These are phyloP conservation scores for Telmatherina bonti DNA, from an alignment of 2,797 vertebrate genomes.

Conservation along the genomic window DNA sequence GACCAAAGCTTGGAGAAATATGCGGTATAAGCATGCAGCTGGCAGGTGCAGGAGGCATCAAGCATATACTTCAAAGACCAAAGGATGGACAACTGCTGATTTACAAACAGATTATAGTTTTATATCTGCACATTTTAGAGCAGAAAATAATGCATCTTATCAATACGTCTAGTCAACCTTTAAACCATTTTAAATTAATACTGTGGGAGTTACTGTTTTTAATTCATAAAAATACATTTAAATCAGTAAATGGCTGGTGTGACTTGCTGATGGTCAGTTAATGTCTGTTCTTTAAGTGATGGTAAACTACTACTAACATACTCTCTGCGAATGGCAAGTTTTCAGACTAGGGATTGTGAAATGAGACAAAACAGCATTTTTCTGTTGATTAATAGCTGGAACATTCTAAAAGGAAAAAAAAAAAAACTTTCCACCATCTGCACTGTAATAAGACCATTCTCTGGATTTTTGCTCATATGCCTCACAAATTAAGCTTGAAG, in stretches of 20 bases:
- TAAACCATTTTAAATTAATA: constrained; percentile 7
- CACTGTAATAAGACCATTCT: too few species aligned
- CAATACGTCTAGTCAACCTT: constrained; percentile 19
- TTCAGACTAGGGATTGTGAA: too few species aligned
- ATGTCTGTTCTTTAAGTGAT: neutral
- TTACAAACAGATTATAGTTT: constrained; percentile 46
- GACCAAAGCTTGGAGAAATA: constrained; percentile 41
- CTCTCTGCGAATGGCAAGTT: too few species aligned
- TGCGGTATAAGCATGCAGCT: constrained; percentile 23
- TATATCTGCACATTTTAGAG: constrained; percentile 24
- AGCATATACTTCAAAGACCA: constrained; percentile 46
- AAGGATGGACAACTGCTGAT: constrained; percentile 46
- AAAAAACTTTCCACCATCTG: too few species aligned
- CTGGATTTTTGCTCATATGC: too few species aligned
- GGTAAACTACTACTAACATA: too few species aligned
- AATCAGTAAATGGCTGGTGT: neutral
- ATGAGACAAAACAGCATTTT: too few species aligned
- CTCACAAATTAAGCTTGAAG: too few species aligned
- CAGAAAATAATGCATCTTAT: constrained; percentile 15
- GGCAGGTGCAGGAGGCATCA: constrained; percentile 48
- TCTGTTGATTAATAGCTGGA: too few species aligned
- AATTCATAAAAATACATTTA: neutral
- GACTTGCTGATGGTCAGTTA: neutral
- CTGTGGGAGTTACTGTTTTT: neutral
- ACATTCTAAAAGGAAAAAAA: too few species aligned